Evolutionary conservation across 1,140 invertebrate genomes (phyloP).

Genomic region (Zaprionus inermis): DNA sequence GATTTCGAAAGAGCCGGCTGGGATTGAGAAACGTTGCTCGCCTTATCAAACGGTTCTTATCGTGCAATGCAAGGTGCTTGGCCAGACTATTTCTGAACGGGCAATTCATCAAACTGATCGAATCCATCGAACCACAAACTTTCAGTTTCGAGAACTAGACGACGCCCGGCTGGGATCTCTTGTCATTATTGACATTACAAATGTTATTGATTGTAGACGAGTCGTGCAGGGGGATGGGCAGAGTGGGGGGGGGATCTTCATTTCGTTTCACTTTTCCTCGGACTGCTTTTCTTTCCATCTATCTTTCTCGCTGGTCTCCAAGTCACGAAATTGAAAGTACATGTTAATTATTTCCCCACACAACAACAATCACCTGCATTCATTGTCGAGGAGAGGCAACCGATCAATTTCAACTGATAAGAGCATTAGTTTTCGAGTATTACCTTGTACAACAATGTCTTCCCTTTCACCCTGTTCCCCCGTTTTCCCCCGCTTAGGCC

Average conservation of each 20-base stretch:
- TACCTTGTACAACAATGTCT: constrained; percentile 50
- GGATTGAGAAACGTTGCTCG: constrained; percentile 41
- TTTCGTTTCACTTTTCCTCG: constrained; percentile 43
- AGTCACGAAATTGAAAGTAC: constrained; percentile 77
- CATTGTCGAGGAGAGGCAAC: constrained; percentile 28
- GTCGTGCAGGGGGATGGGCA: not conserved
- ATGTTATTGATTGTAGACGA: constrained; percentile 74
- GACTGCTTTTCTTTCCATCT: constrained; percentile 30
- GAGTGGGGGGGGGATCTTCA: not conserved
- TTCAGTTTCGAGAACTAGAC: constrained; percentile 42
- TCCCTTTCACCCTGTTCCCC: not conserved
- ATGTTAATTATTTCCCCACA: constrained; percentile 81
- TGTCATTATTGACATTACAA: constrained; percentile 81
- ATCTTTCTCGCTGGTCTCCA: not conserved
- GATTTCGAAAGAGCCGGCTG: constrained; percentile 28
- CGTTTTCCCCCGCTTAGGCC: constrained; percentile 6
- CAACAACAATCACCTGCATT: constrained; percentile 77
- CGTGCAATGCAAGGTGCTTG: constrained; percentile 61
- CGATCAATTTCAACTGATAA: constrained; percentile 76
- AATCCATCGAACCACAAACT: constrained; percentile 54
- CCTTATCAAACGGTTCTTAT: constrained; percentile 43
- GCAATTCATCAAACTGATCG: constrained; percentile 75
- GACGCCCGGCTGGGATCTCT: constrained; percentile 33
- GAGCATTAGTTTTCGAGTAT: constrained; percentile 73
- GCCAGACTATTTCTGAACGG: constrained; percentile 34